Evolutionary conservation across 2,888 invertebrate species (phyloP).

Genomic region (Athalia circularis): DNA sequence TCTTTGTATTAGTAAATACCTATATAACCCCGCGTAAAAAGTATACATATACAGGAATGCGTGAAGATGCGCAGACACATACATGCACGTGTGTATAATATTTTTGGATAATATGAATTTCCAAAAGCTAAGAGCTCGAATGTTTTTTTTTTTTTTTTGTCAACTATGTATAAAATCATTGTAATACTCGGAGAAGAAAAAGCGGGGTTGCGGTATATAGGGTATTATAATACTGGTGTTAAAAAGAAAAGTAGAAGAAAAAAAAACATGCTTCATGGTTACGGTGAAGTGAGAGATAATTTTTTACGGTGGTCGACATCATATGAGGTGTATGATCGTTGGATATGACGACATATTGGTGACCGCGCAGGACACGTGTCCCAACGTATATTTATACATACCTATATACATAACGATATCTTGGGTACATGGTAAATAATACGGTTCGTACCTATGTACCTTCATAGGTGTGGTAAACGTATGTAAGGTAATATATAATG

Average conservation of each 20-base stretch:
- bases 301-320: background rate
- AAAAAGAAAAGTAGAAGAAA: background rate
- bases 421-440: no score
- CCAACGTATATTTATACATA: background rate
- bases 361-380: background rate
- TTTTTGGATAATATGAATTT: slow-evolving; percentile 1
- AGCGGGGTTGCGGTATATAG: no score
- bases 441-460: no score
- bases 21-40: background rate
- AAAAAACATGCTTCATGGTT: slow-evolving; percentile 10
- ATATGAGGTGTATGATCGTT: no score
- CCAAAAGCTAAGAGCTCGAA: slow-evolving; percentile 11
- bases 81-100: no score
- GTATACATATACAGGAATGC: background rate
- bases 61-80: background rate
- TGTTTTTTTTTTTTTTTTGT: no score
- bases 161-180: background rate
- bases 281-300: background rate
- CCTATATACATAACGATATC: no score
- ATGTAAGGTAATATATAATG: background rate
- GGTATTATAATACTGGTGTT: background rate
- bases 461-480: no score
- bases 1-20: background rate
- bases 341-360: background rate
- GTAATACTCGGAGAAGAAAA: slow-evolving; percentile 12